These are phyloP conservation scores for Suillia variegata DNA, from an alignment of 2,888 invertebrate genomes.

Conservation along the genomic window DNA sequence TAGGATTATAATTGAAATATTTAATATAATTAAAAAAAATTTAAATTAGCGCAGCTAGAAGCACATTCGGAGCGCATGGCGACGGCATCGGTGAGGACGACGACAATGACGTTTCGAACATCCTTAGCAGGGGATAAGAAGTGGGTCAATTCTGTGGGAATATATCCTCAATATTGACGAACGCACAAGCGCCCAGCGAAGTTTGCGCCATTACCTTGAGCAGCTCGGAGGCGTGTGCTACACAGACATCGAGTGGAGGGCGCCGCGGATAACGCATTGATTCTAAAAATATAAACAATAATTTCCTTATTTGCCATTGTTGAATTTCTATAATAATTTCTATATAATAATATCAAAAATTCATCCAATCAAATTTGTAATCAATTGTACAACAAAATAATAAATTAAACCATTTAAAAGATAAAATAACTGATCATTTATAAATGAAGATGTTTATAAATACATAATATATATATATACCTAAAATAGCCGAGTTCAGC, in stretches of 20 bases:
- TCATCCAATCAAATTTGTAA: neutral
- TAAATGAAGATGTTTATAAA: neutral
- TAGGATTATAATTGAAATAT: neutral
- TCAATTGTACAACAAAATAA: neutral
- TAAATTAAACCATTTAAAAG: too few relatives aligned
- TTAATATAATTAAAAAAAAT: conserved; percentile 23
- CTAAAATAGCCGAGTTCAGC: conserved; percentile 96
- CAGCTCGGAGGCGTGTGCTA: conserved; percentile 87
- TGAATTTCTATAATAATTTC: neutral
- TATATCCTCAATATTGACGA: conserved; percentile 87
- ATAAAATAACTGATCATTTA: too few relatives aligned
- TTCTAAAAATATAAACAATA: too few relatives aligned
- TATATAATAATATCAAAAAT: too few relatives aligned
- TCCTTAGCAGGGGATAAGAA: conserved; percentile 53
- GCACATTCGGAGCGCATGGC: conserved; percentile 39
- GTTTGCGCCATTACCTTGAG: conserved; percentile 88
- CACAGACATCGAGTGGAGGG: conserved; percentile 91
- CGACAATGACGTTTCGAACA: conserved; percentile 50
- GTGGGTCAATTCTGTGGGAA: conserved; percentile 64
- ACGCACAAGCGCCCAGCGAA: conserved; percentile 92
- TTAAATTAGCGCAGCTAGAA: conserved; percentile 42
- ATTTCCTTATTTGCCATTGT: too few relatives aligned
- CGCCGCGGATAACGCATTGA: conserved; percentile 87
- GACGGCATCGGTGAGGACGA: conserved; percentile 40
- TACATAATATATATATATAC: conserved; percentile 62